Evolutionary conservation across 2,113 vertebrate genomes (phyloP), one percentile per base, ranked within the genome.

Genomic region (Thamnophis sirtalis): DNA sequence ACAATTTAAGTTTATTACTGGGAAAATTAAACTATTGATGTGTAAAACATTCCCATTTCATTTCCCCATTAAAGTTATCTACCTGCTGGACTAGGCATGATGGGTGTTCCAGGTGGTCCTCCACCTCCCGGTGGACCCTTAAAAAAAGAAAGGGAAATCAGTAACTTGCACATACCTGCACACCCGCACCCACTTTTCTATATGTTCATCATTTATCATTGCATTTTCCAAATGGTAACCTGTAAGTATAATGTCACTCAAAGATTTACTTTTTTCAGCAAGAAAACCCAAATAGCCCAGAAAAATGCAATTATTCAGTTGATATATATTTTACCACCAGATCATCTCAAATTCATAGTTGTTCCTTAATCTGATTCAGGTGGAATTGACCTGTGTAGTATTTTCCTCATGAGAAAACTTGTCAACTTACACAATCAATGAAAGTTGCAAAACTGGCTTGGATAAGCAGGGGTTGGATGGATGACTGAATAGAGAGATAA

Each of bases 81-180:
- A 99, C 99, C 99, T 98, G 99, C 99, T 97, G 99, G 99, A 96
- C 99, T 99, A 94, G 99, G 99, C 99, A 99, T 99, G 97, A 99
- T 99, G 49, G 99, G 99, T 88, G 99, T 99, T 95, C 99, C 99
- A 94, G 99, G 99, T 92, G 99, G 98, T 9, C 99, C 99, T 91
- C 99, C 99, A 93, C 99, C 99, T 96, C 99, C 99, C 2, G 99
- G 98, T 95, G 99, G 99, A 96, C 99, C 99, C 99, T 99, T 95
- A 90, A 95, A 93, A 96, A 33, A 94, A n/a, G 60, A 6, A 96
- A 95, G 95, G 93, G 93, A 26, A 89, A 68, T 17, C 56, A 89
- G 91, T 86, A 96, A 89, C 3, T 60, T 26, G 19, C 94, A 86
- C 80, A 86, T 80, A 86, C 48, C 5, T 55, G 93, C 73, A 43